These are phyloP conservation scores for Syngnathus typhle DNA, from an alignment of 2,113 vertebrate genomes.

Conservation along the genomic window DNA sequence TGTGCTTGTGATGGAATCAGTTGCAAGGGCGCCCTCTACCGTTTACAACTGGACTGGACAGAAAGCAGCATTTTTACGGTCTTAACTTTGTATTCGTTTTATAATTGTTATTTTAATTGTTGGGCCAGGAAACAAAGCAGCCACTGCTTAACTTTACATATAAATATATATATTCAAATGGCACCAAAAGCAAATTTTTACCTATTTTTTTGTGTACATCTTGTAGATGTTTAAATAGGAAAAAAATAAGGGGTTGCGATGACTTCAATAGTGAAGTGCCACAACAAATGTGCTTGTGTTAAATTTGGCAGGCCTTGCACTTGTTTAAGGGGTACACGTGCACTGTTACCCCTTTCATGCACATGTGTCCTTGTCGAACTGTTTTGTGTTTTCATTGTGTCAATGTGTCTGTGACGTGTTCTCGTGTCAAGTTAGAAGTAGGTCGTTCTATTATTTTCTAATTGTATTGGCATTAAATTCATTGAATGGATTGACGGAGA, in stretches of 20 bases:
- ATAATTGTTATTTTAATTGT: not conserved
- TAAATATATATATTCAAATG: not conserved
- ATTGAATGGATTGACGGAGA: not conserved
- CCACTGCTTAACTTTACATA: not conserved
- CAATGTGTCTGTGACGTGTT: constrained; percentile 38
- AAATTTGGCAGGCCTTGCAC: constrained; percentile 5
- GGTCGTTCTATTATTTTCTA: not conserved
- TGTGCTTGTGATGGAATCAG: constrained; percentile 13
- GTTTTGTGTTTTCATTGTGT: constrained; percentile 29
- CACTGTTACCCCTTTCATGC: constrained; percentile 29
- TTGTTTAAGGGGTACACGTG: constrained; percentile 6
- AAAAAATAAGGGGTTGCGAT: constrained; percentile 7
- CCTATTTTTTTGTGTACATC: constrained; percentile 3
- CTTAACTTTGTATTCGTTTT: constrained; percentile 2
- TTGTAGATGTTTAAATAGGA: constrained; percentile 5
- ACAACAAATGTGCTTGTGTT: not conserved
- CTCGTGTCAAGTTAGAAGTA: constrained; percentile 25
- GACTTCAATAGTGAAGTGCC: constrained; percentile 3
- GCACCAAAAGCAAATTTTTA: not conserved
- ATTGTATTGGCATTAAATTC: not conserved
- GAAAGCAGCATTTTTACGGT: constrained; percentile 11
- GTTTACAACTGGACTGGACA: constrained; percentile 38
- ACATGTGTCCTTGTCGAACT: constrained; percentile 40
- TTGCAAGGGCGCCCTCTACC: constrained; percentile 44
- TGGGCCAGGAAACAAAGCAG: constrained; percentile 2